Evolutionary conservation across 2,113 vertebrate species (phyloP).

Genomic region (Tapirus terrestris): DNA sequence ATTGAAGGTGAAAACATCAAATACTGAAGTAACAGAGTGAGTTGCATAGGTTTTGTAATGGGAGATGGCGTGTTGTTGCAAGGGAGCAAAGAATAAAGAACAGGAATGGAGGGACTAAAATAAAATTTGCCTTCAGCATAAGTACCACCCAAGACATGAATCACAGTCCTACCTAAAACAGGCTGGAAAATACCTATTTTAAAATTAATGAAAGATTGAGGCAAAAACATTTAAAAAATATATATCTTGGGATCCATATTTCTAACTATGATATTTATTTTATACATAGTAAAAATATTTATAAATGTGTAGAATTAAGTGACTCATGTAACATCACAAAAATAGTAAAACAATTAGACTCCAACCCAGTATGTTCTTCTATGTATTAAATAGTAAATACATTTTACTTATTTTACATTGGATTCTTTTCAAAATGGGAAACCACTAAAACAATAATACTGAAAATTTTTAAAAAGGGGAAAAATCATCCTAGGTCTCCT

Average conservation of each 20-base stretch:
- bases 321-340: neutral
- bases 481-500: neutral
- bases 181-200: neutral
- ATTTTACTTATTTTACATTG: neutral
- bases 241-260: neutral
- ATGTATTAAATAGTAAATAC: neutral
- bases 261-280: neutral
- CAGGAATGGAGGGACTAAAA: neutral
- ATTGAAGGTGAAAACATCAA: neutral
- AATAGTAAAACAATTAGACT: neutral
- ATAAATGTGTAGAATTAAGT: neutral
- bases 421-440: slow-evolving; percentile 16
- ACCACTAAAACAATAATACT: neutral
- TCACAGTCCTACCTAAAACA: neutral
- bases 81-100: neutral
- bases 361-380: neutral
- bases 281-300: neutral
- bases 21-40: neutral
- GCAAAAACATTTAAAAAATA: neutral
- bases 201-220: neutral
- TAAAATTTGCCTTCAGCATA: neutral
- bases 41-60: neutral
- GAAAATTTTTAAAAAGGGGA: neutral
- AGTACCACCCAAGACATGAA: neutral
- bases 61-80: neutral